Evolutionary conservation across 1,140 invertebrate genomes (phyloP), one percentile per base, ranked within the genome.

Genomic region (Doryteuthis pealeii): DNA sequence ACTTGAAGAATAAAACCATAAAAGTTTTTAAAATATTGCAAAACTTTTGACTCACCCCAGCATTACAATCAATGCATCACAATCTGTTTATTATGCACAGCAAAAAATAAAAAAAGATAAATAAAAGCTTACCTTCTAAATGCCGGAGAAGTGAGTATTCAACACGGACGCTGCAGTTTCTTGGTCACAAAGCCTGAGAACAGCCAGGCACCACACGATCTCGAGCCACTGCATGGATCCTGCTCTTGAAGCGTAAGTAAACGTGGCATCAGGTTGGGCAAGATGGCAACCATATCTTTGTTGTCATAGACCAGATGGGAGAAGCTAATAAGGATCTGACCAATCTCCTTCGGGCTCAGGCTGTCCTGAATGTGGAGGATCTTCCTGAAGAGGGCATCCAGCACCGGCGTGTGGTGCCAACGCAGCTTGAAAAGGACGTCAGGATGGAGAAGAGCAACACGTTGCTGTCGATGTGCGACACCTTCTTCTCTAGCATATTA

Each of bases 401-500:
- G 65, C 10, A 70, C 43, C 8, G 43, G 28, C 5, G 65, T 69
- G 26, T 74, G 65, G 18, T 62, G 73, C 73, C 73, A 74, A 14
- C 73, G 65, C 30, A 74, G 73, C 15, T 31, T 31, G 40, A 43
- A 22, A 74, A 68, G 31, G 73, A 74, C 28, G 67, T 62, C 33
- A 74, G 32, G n/a, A 74, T 49, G 12, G 73, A 69, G 15, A 65
- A 28, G 35, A 74, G 66, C 33, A 74, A 30, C 31, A 33, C 33
- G 2, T 30, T 43, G 40, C 68, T 69, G n/a, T 70, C 54, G 8
- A 54, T 18, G 28, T 70, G 26, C 5, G 28, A n/a, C 2, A 40
- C 40, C 68, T 49, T 74, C 8, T 70, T 28, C 45, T 35, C 35
- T 22, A 74, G 26, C 26, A 28, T 65, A 12, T 31, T 62, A 1